phyloP scores from a whole-genome alignment of 2,888 invertebrate species.

The Euclidia mi region DNA sequence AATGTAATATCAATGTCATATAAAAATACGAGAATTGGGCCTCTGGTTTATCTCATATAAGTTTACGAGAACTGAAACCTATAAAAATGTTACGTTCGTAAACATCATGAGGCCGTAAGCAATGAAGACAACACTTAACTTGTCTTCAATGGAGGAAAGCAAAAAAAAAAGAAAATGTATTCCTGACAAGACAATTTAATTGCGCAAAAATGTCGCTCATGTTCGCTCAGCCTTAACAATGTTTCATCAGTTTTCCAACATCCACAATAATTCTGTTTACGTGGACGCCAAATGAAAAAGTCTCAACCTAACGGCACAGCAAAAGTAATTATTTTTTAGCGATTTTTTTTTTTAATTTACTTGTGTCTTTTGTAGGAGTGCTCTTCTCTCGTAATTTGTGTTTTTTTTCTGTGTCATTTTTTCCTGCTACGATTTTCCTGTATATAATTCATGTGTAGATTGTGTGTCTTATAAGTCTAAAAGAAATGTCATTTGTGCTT shows the following conservation, averaged over 20 bases:
- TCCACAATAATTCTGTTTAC: constrained; percentile 17
- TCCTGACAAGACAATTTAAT: too few relatives aligned
- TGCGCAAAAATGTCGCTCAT: constrained; percentile 1
- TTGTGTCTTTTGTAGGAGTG: constrained; percentile 14
- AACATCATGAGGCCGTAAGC: too few relatives aligned
- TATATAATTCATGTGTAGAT: constrained; percentile 7
- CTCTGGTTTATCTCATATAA: too few relatives aligned
- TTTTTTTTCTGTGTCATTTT: neutral
- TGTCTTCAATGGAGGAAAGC: too few relatives aligned
- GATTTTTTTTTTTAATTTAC: constrained; percentile 24
- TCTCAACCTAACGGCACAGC: constrained; percentile 2
- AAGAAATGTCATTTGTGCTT: neutral
- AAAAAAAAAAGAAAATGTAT: too few relatives aligned
- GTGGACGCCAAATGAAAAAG: constrained; percentile 16
- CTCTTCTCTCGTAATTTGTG: constrained; percentile 4
- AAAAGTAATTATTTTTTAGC: constrained; percentile 33
- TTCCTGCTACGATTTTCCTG: constrained; percentile 7
- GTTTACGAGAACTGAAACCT: too few relatives aligned
- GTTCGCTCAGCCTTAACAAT: constrained; percentile 5
- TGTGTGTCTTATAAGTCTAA: constrained; percentile 4
- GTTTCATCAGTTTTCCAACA: constrained; percentile 14
- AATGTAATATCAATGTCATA: too few relatives aligned
- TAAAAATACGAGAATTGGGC: too few relatives aligned
- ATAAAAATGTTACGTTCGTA: too few relatives aligned
- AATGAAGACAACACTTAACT: too few relatives aligned